Conservation (phyloP, 2,888 invertebrate species). For the Drosophila seclusa region DNA sequence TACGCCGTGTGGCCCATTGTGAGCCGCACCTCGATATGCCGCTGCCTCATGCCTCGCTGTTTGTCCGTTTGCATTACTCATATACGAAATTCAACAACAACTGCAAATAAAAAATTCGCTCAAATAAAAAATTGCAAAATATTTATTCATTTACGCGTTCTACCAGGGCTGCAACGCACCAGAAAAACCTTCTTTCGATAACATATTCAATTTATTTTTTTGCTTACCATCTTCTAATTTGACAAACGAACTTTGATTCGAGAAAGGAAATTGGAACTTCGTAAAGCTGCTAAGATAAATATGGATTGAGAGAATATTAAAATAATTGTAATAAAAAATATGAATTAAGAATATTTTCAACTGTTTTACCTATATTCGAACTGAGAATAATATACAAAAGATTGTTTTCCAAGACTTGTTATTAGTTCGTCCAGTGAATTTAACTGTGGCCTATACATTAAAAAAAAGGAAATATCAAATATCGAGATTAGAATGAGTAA, state of each 20-base stretch:
- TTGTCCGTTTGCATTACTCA: constrained; percentile 70
- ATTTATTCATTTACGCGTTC: constrained; percentile 68
- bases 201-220: neutral
- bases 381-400: neutral
- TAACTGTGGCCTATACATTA: neutral
- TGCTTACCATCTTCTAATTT: neutral
- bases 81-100: constrained; percentile 52
- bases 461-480: neutral
- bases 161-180: constrained; percentile 55
- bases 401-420: neutral
- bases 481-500: neutral
- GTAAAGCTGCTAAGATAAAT: neutral
- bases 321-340: neutral
- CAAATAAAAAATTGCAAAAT: constrained; percentile 63
- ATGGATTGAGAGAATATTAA: neutral
- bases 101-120: constrained; percentile 29
- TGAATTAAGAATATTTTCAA: neutral
- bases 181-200: neutral
- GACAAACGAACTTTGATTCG: neutral
- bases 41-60: constrained; percentile 41
- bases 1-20: constrained; percentile 73
- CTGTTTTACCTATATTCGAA: too few species aligned
- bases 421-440: neutral
- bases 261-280: neutral
- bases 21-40: constrained; percentile 64